Conservation (phyloP, 2,888 invertebrate species). For the Drosophila monieri region DNA sequence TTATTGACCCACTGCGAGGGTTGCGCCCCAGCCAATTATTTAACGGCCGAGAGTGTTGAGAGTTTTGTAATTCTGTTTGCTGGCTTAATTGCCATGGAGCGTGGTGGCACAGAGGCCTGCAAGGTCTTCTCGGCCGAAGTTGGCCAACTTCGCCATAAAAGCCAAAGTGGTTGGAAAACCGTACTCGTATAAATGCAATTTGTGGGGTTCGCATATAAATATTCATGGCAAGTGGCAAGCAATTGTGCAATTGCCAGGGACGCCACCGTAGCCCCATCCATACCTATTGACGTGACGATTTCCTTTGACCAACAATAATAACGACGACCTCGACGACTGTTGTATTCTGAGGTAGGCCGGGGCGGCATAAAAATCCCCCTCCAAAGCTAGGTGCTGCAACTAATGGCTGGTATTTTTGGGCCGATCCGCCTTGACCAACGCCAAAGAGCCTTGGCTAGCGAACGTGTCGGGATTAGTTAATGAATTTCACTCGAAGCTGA, state of each 20-base stretch:
- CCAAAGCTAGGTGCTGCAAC: conserved; percentile 11
- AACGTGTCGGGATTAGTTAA: conserved; percentile 51
- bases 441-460: conserved; percentile 3
- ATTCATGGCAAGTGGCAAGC: conserved; percentile 57
- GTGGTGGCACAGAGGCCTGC: conserved; percentile 48
- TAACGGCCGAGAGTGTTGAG: conserved; percentile 23
- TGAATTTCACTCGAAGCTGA: conserved; percentile 13
- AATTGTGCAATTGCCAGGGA: conserved; percentile 41
- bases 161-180: conserved; percentile 44
- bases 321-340: conserved; percentile 28
- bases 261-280: conserved; percentile 6
- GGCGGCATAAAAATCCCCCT: conserved; percentile 3
- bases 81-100: conserved; percentile 54
- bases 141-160: conserved; percentile 67
- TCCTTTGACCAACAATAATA: conserved; percentile 33
- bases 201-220: conserved; percentile 39
- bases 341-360: conserved; percentile 18
- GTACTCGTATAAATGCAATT: conserved; percentile 34
- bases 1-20: conserved; percentile 37
- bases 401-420: conserved; percentile 20
- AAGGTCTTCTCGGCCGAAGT: conserved; percentile 67
- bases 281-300: conserved; percentile 38
- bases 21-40: conserved; percentile 28
- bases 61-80: conserved; percentile 44
- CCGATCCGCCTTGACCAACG: conserved; percentile 16